These are phyloP conservation scores for Pseudoatta argentina DNA, from an alignment of 1,140 invertebrate species.

Conservation along the genomic window DNA sequence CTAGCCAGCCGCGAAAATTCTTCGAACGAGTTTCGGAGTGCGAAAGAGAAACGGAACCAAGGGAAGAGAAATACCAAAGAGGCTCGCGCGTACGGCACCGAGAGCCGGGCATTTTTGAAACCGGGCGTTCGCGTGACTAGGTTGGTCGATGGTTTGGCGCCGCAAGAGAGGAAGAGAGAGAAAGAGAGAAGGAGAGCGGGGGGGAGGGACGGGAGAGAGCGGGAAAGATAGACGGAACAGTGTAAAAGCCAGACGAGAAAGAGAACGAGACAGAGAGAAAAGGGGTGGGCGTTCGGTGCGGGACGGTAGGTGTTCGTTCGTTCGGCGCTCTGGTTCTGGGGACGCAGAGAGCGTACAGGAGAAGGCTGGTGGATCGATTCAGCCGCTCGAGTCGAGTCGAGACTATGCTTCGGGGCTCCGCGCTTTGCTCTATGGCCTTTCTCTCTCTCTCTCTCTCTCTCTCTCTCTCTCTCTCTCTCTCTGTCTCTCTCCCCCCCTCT, in stretches of 20 bases:
- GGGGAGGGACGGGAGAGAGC: neutral
- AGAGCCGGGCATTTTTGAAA: conserved; percentile 81
- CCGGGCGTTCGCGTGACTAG: conserved; percentile 81
- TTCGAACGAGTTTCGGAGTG: conserved; percentile 18
- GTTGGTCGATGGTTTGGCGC: conserved; percentile 74
- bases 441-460: conserved; percentile 28
- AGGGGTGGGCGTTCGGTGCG: conserved; percentile 45
- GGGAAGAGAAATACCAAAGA: conserved; percentile 64
- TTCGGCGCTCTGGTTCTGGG: conserved; percentile 71
- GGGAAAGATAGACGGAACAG: conserved; percentile 59
- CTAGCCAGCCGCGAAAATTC: conserved; percentile 38
- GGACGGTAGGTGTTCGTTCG: conserved; percentile 61
- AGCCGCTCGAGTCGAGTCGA: conserved; percentile 85
- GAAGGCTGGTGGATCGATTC: conserved; percentile 83
- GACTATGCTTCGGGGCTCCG: conserved; percentile 79
- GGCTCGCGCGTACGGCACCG: conserved; percentile 59
- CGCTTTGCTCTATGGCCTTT: conserved; percentile 65
- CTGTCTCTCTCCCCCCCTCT: neutral
- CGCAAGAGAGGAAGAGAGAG: conserved; percentile 28
- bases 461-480: conserved; percentile 19
- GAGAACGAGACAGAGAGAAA: conserved; percentile 58
- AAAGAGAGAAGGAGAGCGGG: neutral
- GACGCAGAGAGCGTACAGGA: conserved; percentile 72
- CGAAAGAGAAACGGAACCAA: conserved; percentile 38
- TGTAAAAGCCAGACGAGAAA: conserved; percentile 65